A percentile compares a stretch with the other conserved stretches of the same genome.
These are phyloP conservation scores for Germaria angustata DNA, from an alignment of 2,888 invertebrate species.

Conservation along the genomic window DNA sequence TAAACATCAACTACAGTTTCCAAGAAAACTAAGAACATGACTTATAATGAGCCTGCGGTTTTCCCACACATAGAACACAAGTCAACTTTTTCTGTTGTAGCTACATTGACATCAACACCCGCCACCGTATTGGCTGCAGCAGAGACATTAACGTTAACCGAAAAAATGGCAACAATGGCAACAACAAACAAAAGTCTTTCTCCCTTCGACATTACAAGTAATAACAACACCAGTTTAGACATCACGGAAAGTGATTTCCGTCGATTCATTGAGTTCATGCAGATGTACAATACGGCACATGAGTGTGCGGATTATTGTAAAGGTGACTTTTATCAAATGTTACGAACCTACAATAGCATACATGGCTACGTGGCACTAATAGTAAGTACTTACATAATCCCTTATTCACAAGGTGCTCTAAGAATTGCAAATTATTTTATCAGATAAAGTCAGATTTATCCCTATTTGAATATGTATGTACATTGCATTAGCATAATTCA, in stretches of 20 bases:
- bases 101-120: background rate
- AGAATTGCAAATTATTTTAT: too few species aligned
- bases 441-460: background rate
- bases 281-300: conserved; percentile 50
- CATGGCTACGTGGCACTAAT: conserved; percentile 92
- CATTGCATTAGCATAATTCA: background rate
- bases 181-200: background rate
- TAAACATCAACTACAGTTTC: background rate
- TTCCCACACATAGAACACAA: background rate
- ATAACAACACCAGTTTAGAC: conserved; percentile 48
- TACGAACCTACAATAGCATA: conserved; percentile 84
- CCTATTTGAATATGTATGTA: background rate
- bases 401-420: too few species aligned
- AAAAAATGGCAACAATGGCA: background rate
- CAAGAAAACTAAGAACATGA: background rate
- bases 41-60: background rate
- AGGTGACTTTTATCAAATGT: conserved; percentile 82
- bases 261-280: conserved; percentile 72
- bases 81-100: background rate
- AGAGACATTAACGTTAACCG: background rate
- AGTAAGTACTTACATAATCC: conserved; percentile 84
- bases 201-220: background rate
- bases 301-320: conserved; percentile 82
- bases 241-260: conserved; percentile 73
- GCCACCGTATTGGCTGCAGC: background rate